Conservation (phyloP, 2,113 vertebrate genomes). For the Eptesicus fuscus region DNA sequence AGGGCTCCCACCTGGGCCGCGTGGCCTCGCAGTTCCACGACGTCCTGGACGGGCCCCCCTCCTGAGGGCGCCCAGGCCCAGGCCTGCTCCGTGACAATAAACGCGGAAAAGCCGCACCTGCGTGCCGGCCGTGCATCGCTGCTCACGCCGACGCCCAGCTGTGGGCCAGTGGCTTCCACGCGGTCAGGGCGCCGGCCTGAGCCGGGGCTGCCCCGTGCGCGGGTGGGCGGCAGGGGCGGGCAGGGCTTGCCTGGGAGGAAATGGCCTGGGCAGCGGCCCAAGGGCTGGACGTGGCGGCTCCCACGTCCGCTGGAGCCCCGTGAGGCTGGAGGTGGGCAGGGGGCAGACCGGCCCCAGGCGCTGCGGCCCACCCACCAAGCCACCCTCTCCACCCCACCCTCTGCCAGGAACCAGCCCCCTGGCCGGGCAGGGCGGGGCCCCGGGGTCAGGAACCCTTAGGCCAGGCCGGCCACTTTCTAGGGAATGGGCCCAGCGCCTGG, state of each 20-base stretch:
- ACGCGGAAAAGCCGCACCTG: background rate
- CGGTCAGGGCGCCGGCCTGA: background rate
- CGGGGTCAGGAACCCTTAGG: background rate
- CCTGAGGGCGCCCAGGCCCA: background rate
- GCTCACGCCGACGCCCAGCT: no score
- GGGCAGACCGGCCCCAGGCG: background rate
- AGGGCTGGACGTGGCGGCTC: background rate
- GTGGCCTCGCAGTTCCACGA: slow-evolving; percentile 84
- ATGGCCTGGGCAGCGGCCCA: background rate
- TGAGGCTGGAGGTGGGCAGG: background rate
- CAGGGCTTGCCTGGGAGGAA: background rate
- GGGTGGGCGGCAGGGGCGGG: background rate
- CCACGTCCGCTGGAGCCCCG: background rate
- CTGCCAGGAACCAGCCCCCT: no score
- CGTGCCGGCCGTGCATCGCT: rapidly evolving
- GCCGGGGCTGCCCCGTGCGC: background rate
- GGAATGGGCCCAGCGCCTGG: background rate
- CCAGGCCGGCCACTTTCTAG: background rate
- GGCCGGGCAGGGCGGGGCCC: background rate
- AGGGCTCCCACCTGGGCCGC: slow-evolving; percentile 87
- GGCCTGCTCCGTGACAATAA: rapidly evolving
- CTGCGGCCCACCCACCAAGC: background rate
- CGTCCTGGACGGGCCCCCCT: slow-evolving; percentile 72
- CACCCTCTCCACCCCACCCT: no score
- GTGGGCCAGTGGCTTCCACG: background rate